Evolutionary conservation across 2,113 vertebrate species (phyloP), one percentile per base, ranked within the genome.

Genomic region (Bagarius yarrelli): DNA sequence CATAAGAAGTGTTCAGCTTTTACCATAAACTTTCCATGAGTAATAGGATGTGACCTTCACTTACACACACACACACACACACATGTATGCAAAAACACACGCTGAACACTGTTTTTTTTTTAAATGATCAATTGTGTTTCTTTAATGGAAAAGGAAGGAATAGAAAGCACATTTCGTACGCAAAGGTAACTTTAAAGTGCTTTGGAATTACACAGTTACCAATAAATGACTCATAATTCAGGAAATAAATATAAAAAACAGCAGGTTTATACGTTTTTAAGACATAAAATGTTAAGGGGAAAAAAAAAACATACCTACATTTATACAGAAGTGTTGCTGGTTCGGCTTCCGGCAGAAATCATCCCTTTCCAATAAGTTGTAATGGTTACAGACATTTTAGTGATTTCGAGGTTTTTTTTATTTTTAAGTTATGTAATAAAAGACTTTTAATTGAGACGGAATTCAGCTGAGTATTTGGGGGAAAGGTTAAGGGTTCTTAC

Each of bases 1-100:
- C 72, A 77, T 64, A 77, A 79, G 61, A 71, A 83, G 77, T 55
- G 13, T 60, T 61, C 9, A 5, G 40, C 25, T 72, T 36, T 13
- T 50, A 9, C 30, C 13, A 16, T 2, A 53, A 56, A 36, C 21
- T n/a, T 55, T 40, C 36, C 36, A 66, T 18, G 52, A 30, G 5
- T 67, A 73, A 63, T 32, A 25, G 25, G 16, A 50, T 60, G 67
- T 23, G 61, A 72, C 78, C 2, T 30, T 61, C 18, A 23, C 53
- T 32, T 70, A 57, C 44, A 27, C 18, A 30, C 66, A 83, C 56
- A 63, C 60, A 30, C 57, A n/a, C n/a, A 66, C 36, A 56, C 30
- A 56, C 32, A 15, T 25, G 16, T 12, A 57, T 55, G 25, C 50
- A 18, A 9, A 60, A 34, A 78, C 64, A 18, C 63, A 16, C 5